These are phyloP conservation scores for Drosophila yooni DNA, from an alignment of 2,888 invertebrate genomes.

Conservation along the genomic window DNA sequence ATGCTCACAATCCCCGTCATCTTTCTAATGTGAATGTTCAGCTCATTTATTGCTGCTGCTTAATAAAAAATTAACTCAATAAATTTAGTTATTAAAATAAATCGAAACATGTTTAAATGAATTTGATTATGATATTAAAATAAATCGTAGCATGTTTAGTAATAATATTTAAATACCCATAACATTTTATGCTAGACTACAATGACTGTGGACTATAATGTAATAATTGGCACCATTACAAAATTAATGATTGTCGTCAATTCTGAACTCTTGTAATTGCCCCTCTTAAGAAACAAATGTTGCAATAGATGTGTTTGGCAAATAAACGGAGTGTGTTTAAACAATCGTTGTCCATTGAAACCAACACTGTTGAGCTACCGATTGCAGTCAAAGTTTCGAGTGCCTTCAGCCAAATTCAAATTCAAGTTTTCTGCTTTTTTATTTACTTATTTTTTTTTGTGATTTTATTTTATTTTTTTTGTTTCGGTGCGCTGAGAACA, in stretches of 20 bases:
- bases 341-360: conserved; percentile 11
- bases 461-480: neutral
- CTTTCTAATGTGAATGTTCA: neutral
- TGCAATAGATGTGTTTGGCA: neutral
- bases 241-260: neutral
- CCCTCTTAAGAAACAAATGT: neutral
- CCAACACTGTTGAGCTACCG: conserved; percentile 17
- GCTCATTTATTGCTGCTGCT: neutral
- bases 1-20: neutral
- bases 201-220: neutral
- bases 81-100: neutral
- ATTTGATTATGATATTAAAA: neutral
- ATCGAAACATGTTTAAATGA: neutral
- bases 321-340: neutral
- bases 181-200: neutral
- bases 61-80: neutral
- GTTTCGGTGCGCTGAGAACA: conserved; percentile 24
- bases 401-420: conserved; percentile 17
- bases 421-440: conserved; percentile 29
- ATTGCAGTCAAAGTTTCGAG: conserved; percentile 45
- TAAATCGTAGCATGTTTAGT: neutral
- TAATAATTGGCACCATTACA: neutral
- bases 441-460: neutral
- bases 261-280: neutral
- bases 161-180: neutral